Base-by-base conservation (phyloP, 2,888 invertebrate genomes). In the Lithophane ornitopus region DNA sequence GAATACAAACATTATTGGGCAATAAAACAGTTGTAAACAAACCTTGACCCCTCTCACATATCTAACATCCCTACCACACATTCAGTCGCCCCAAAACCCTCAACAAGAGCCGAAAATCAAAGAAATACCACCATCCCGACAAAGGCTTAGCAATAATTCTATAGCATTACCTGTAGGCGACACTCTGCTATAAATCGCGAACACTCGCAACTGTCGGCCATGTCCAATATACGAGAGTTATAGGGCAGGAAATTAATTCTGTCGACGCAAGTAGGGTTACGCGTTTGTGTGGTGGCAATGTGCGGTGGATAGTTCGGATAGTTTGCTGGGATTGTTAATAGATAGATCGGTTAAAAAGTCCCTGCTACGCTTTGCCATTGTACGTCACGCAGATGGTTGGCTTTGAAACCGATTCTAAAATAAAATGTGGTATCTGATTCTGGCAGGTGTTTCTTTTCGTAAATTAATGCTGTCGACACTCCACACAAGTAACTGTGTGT, bases 191-290 rank as follows among this genome's bases (percentile, higher is more conserved):
- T 96, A 96, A 96, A 96, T 96, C 94, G 93, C 90, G 89, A 90
- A 91, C 92, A 92, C 94, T 95, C 92, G 93, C 94, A 89, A 93
- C 92, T 94, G 95, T 95, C 95, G 93, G 91, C 94, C 92, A 94
- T 92, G 93, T 93, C 95, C 95, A 96, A 96, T 95, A 96, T 95
- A 95, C 91, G 94, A 95, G 95, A 96, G 94, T 96, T 96, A 96
- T 96, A 95, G 91, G 92, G 91, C 95, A 95, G 96, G 96, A 96
- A 96, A 96, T 96, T 96, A 96, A 96, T 96, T 95, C 95, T 94
- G 95, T 94, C 94, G 93, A 91, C 94, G 89, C 94, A 93, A 94
- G 95, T 95, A 94, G 95, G 95, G 95, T 95, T 95, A 93, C 91
- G 90, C 89, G 89, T 85, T 81, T 85, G 86, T 89, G 90, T 70